These are phyloP conservation scores for Ursus arctos DNA, from an alignment of 2,113 vertebrate species.

Conservation along the genomic window DNA sequence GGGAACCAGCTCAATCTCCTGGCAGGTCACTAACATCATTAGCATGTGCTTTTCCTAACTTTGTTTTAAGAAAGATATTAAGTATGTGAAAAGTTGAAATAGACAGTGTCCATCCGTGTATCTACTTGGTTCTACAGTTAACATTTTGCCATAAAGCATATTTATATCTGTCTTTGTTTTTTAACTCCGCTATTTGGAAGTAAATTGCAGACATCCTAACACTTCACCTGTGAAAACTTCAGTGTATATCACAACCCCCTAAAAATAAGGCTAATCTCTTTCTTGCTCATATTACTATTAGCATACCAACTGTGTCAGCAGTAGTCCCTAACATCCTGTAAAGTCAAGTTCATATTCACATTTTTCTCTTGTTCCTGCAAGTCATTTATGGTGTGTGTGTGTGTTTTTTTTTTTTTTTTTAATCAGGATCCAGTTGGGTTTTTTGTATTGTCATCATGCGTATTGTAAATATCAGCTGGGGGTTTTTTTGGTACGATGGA, in stretches of 20 bases:
- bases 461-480: background rate
- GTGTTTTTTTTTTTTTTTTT: background rate
- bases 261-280: background rate
- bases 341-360: background rate
- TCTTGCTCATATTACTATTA: background rate
- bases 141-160: background rate
- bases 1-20: background rate
- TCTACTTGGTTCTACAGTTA: background rate
- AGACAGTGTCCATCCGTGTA: background rate
- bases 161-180: background rate
- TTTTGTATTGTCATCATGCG: background rate
- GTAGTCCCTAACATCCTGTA: background rate
- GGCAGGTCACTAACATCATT: background rate
- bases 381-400: background rate
- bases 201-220: background rate
- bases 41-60: background rate
- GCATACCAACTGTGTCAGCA: background rate
- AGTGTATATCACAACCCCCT: background rate
- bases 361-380: background rate
- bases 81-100: background rate
- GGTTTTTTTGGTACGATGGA: background rate
- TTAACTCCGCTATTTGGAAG: background rate
- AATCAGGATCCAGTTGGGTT: background rate
- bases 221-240: background rate
- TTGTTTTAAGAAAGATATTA: slow-evolving; percentile 5